Conservation (phyloP, 2,888 invertebrate species). For the Leucophora obtusa region DNA sequence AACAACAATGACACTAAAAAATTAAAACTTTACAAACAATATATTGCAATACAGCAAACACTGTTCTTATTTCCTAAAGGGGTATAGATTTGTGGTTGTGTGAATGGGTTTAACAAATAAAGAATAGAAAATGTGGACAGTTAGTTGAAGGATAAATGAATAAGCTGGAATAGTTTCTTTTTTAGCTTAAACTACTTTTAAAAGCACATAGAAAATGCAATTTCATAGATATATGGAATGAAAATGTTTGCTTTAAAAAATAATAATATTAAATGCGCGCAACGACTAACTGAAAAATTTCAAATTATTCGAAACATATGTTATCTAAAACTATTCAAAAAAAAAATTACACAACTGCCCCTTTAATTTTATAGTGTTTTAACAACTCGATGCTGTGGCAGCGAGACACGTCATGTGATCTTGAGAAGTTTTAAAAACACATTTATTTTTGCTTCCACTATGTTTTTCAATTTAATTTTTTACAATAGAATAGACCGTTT, state of each 20-base stretch:
- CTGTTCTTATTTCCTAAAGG: conserved; percentile 1
- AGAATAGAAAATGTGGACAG: conserved; percentile 7
- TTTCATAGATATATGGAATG: conserved; percentile 54
- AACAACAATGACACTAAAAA: conserved; percentile 56
- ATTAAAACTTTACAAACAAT: conserved; percentile 21
- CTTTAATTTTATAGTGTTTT: not conserved
- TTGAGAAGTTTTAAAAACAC: too few species aligned
- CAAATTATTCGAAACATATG: not conserved
- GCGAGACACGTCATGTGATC: too few species aligned
- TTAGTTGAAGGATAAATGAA: conserved; percentile 10
- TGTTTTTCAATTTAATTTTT: too few species aligned
- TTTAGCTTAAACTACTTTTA: conserved; percentile 24
- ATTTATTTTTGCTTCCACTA: too few species aligned
- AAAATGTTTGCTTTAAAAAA: conserved; percentile 42
- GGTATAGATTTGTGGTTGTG: not conserved
- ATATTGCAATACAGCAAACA: conserved; percentile 33
- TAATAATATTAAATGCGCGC: conserved; percentile 37
- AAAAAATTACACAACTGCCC: conserved; percentile 40
- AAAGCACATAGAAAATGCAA: conserved; percentile 40
- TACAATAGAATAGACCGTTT: too few species aligned
- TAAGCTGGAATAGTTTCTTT: not conserved
- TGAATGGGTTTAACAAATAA: not conserved
- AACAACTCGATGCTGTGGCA: too few species aligned
- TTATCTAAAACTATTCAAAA: too few species aligned
- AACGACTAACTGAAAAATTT: conserved; percentile 36